Evolutionary conservation across 1,140 invertebrate species (phyloP), one percentile per base, ranked within the genome.

Genomic region (Achroia grisella): DNA sequence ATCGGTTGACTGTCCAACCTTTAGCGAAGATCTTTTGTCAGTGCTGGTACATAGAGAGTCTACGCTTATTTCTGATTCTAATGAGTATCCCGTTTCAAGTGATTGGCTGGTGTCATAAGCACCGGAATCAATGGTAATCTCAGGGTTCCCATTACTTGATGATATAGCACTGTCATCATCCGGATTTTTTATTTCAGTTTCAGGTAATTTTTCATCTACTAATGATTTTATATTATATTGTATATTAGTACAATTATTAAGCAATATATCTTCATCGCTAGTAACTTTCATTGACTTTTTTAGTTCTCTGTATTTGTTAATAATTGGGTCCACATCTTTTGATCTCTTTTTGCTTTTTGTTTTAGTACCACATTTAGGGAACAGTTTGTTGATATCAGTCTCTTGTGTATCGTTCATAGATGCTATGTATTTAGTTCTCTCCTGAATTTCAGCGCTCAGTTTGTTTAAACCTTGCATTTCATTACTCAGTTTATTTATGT

Each of bases 401-500:
- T 85, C 81, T 48, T 74, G 74, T 8, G 61, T 64, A 23, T 86
- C 81, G 23, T 72, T 75, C 37, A 79, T 49, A 4, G 82, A 82
- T 45, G 87, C 65, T 62, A 87, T 67, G 31, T 65, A 75, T 65
- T 77, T 86, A 42, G 55, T 59, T 13, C 76, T 72, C 46, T 88
- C 87, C 45, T 86, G 86, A 13, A 89, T 56, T 55, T 91, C 90
- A 10, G 87, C 86, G 36, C 87, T 88, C 4, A 90, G 58, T 48
- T 89, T 89, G 29, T 81, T 88, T 39, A 90, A 61, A 52, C 89
- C 88, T 32, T 88, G 66, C 10, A 87, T 70, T 51, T 90, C 89
- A 52, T 86, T 88, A 48, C 84, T 89, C 15, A 89, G 66, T 63
- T 88, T 87, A 61, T 86, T 81, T 12, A 88, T 77, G 48, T 89